phyloP scores from a whole-genome alignment of 2,888 invertebrate species.

The Andrena minutula region DNA sequence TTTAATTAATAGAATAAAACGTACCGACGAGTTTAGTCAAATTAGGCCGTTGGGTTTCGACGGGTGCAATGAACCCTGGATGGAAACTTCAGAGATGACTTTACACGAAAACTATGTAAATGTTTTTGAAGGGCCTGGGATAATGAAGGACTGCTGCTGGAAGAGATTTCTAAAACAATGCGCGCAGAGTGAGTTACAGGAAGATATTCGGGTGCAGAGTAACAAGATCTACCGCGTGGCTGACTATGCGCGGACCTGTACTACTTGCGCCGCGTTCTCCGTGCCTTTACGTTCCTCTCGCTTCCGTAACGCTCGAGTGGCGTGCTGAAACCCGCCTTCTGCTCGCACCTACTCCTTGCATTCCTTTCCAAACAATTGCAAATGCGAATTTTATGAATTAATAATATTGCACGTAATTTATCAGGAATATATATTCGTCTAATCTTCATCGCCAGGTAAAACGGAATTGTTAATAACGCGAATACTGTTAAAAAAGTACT shows the following conservation, averaged over 20 bases:
- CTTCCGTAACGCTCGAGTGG: background rate
- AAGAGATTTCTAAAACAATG: background rate
- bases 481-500: background rate
- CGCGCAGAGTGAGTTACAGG: background rate
- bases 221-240: background rate
- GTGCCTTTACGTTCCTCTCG: background rate
- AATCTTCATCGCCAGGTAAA: background rate
- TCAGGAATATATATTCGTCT: too few relatives aligned
- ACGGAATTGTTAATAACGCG: background rate
- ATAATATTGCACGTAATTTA: background rate
- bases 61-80: too few relatives aligned
- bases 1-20: constrained; percentile 2
- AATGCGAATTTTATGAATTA: background rate
- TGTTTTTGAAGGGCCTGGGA: background rate
- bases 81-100: background rate
- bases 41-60: too few relatives aligned
- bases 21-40: background rate
- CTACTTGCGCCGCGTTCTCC: background rate
- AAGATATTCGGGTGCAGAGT: too few relatives aligned
- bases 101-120: background rate
- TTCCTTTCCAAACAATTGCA: background rate
- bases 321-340: too few relatives aligned
- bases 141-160: background rate
- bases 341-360: too few relatives aligned
- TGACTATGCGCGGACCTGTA: background rate